phyloP scores from a whole-genome alignment of 2,888 invertebrate genomes.

The Tenodera sinensis region DNA sequence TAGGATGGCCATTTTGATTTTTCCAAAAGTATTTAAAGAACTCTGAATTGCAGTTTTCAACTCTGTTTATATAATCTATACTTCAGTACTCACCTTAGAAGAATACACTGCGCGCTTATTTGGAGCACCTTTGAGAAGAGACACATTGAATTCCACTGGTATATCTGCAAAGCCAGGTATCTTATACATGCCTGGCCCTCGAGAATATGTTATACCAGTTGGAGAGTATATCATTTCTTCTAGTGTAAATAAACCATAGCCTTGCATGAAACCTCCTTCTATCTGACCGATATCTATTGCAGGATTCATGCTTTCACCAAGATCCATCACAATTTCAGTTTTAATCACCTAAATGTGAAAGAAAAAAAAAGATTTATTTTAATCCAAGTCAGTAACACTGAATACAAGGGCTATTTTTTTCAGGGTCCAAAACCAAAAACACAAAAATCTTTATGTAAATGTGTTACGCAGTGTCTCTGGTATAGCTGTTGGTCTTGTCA shows the following conservation, averaged over 20 bases:
- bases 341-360: slow-evolving; percentile 58
- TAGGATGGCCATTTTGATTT: too few relatives aligned
- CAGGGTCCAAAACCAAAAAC: too few relatives aligned
- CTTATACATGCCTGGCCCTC: slow-evolving; percentile 93
- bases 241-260: slow-evolving; percentile 86
- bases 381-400: too few relatives aligned
- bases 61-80: background rate
- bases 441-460: too few relatives aligned
- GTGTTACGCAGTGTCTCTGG: too few relatives aligned
- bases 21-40: too few relatives aligned
- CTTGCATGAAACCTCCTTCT: slow-evolving; percentile 93
- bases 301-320: slow-evolving; percentile 92
- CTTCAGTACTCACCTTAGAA: slow-evolving; percentile 67
- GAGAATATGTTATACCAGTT: slow-evolving; percentile 72
- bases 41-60: too few relatives aligned
- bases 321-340: slow-evolving; percentile 95
- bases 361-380: too few relatives aligned
- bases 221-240: slow-evolving; percentile 88
- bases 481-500: too few relatives aligned
- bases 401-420: too few relatives aligned
- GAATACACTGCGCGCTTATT: slow-evolving; percentile 91
- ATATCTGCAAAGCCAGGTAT: slow-evolving; percentile 91
- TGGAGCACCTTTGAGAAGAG: slow-evolving; percentile 80
- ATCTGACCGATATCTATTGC: slow-evolving; percentile 96
- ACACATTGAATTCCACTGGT: slow-evolving; percentile 88